These are phyloP conservation scores for Aleiodes sp. DNA, from an alignment of 1,140 invertebrate genomes.

Conservation along the genomic window DNA sequence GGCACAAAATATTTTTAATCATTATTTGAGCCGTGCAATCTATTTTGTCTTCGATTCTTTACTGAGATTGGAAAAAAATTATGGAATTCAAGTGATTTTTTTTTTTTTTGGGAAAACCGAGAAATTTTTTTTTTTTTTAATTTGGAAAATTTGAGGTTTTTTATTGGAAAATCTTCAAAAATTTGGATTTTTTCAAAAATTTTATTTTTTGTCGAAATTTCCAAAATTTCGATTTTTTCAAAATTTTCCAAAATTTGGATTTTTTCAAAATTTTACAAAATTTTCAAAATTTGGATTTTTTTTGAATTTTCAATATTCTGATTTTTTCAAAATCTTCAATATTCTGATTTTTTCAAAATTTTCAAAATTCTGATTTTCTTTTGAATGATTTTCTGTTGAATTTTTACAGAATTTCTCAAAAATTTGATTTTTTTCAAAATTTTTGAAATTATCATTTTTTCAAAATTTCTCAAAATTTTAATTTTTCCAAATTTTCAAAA, in stretches of 20 bases:
- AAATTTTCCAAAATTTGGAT: background rate
- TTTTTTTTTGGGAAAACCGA: too few relatives aligned
- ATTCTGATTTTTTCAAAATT: conserved; percentile 4
- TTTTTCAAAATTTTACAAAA: background rate
- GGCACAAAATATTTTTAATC: background rate
- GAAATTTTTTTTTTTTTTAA: too few relatives aligned
- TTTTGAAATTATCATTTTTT: conserved; percentile 4
- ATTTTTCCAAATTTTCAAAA: background rate
- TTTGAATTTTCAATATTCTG: background rate
- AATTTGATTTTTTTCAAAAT: conserved; percentile 5
- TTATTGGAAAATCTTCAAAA: too few relatives aligned
- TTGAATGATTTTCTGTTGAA: too few relatives aligned
- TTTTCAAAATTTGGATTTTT: background rate
- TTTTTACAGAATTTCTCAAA: too few relatives aligned
- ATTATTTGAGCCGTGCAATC: too few relatives aligned
- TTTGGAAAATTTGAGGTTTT: background rate
- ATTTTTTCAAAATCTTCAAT: background rate
- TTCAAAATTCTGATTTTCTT: background rate
- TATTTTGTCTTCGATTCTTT: too few relatives aligned
- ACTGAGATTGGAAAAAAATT: too few relatives aligned
- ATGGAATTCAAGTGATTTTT: too few relatives aligned
- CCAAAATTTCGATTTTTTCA: background rate
- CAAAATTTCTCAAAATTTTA: background rate
- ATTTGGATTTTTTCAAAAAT: background rate
- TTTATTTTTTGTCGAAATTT: background rate